Base-by-base conservation (phyloP, 1,140 invertebrate genomes). In the Berghia stephanieae region DNA sequence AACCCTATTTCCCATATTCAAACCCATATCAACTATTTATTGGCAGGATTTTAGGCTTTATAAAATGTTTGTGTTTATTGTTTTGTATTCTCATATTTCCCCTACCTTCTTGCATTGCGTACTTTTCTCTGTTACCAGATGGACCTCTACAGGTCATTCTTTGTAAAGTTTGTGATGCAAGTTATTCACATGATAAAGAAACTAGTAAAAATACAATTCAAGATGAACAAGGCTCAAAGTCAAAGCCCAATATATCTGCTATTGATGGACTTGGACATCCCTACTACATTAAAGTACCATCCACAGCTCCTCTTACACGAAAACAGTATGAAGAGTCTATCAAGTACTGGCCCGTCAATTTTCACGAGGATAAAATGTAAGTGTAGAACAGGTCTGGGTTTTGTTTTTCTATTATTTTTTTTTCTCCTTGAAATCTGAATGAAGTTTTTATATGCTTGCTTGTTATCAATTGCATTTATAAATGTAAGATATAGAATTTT, bases 321-420 rank as follows among this genome's bases (percentile, higher is more conserved):
- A 86, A 86, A 57, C 96, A 97, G 84, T 94, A 93, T 86, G 88
- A 92, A 10, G 88, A 90, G 81, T 91, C 92, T 2, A 90, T 90
- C 1, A 89, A 90, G 77, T 87, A 92, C 43, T 98, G 96, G 96
- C 94, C 95, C 0, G 92, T 94, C 36, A 95, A 95, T 86, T 97
- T 97, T 80, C 89, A 91, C 82, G 88, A 89, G 80, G 82, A 93
- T 92, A 60, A 93, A 95, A 85, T 73, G 85, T 86, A 74, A 75
- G 70, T 77, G 16, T 18, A n/a, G n/a, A n/a, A n/a, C n/a, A n/a
- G n/a, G n/a, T n/a, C n/a, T n/a, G n/a, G n/a, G n/a, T n/a, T n/a
- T n/a, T n/a, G n/a, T n/a, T n/a, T n/a, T n/a, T n/a, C n/a, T n/a
- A n/a, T n/a, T n/a, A n/a, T n/a, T n/a, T n/a, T n/a, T n/a, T n/a